phyloP scores from a whole-genome alignment of 1,140 invertebrate species.

The Watersipora subatra region DNA sequence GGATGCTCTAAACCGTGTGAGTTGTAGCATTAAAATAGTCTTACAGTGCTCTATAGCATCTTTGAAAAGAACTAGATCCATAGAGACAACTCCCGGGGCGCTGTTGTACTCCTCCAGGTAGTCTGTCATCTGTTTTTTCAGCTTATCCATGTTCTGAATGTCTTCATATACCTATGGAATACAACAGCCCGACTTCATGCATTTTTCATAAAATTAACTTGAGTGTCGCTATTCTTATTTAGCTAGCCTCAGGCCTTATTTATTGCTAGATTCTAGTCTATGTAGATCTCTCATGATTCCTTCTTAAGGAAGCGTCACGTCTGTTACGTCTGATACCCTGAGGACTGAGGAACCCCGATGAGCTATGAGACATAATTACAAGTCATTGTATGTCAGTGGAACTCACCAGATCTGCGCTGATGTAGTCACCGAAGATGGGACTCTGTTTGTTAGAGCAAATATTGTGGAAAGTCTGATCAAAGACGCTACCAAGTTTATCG shows the following conservation, averaged over 20 bases:
- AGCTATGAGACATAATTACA: too few species aligned
- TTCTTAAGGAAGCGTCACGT: too few species aligned
- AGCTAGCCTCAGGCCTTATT: too few species aligned
- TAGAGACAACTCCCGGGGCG: constrained; percentile 54
- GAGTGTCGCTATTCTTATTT: too few species aligned
- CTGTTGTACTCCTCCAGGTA: constrained; percentile 66
- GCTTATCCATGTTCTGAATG: constrained; percentile 47
- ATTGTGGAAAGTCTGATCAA: constrained; percentile 61
- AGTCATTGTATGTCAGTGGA: too few species aligned
- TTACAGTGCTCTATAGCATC: constrained; percentile 63
- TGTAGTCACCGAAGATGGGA: constrained; percentile 62
- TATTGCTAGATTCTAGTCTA: too few species aligned
- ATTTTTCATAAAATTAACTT: too few species aligned
- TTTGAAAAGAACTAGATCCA: constrained; percentile 66
- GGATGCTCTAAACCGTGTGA: too few species aligned
- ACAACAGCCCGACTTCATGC: too few species aligned
- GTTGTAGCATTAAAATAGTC: constrained; percentile 6
- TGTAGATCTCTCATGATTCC: too few species aligned
- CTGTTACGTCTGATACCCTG: too few species aligned
- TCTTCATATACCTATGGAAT: constrained; percentile 60
- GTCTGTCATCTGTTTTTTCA: constrained; percentile 51
- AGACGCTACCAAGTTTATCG: constrained; percentile 56
- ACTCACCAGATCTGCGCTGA: constrained; percentile 50
- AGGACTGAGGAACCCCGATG: too few species aligned
- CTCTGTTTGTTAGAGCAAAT: constrained; percentile 60